Conservation (phyloP, 2,888 invertebrate species). For the Carpatolechia fugitivella region DNA sequence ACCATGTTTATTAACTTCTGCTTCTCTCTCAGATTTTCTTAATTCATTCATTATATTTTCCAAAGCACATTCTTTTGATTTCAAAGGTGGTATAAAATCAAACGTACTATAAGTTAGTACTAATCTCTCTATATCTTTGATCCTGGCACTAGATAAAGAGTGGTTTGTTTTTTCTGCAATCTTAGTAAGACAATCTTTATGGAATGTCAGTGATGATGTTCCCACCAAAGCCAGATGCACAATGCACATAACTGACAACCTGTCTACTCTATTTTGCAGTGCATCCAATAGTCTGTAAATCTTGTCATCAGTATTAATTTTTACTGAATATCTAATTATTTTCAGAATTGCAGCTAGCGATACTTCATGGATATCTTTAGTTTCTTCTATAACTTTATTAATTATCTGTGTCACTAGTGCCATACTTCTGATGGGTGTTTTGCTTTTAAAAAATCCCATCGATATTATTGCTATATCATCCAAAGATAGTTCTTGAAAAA, state of each 20-base stretch:
- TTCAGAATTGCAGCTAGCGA: constrained; percentile 83
- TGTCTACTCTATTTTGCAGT: constrained; percentile 75
- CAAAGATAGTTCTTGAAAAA: constrained; percentile 76
- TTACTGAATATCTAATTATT: constrained; percentile 80
- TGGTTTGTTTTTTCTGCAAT: constrained; percentile 75
- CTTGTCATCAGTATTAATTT: constrained; percentile 56
- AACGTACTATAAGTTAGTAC: constrained; percentile 81
- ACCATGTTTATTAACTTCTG: constrained; percentile 80
- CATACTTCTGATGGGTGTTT: constrained; percentile 79
- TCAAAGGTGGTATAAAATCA: constrained; percentile 70
- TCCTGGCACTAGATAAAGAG: constrained; percentile 68
- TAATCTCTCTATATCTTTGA: constrained; percentile 88
- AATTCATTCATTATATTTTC: constrained; percentile 70
- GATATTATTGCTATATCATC: constrained; percentile 85
- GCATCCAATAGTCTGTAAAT: constrained; percentile 75
- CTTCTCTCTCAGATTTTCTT: constrained; percentile 65
- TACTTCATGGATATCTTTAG: constrained; percentile 80
- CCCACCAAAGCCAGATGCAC: constrained; percentile 83
- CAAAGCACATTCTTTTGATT: constrained; percentile 52
- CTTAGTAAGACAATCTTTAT: constrained; percentile 50
- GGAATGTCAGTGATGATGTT: constrained; percentile 64
- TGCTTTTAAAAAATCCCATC: constrained; percentile 89
- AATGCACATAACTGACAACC: constrained; percentile 81
- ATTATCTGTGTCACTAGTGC: constrained; percentile 74
- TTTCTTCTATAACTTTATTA: constrained; percentile 66